Percentiles rank a stretch among this genome's conserved stretches.
These are phyloP conservation scores for Corythucha ciliata DNA, from an alignment of 2,888 invertebrate species.

Conservation along the genomic window DNA sequence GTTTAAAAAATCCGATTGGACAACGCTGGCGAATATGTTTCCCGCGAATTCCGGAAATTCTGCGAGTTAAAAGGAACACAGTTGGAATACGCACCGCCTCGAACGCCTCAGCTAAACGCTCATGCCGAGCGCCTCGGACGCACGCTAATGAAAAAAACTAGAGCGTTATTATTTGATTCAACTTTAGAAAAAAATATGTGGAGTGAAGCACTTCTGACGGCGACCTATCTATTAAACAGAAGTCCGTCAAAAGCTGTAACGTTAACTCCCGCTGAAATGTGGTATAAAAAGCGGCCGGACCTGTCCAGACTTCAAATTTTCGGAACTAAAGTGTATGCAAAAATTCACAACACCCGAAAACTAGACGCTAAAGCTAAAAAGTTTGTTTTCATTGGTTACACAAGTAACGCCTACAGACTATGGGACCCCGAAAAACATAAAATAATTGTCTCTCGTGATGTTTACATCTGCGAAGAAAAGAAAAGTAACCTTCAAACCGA, in stretches of 20 bases:
- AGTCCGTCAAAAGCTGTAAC: slow-evolving; percentile 28
- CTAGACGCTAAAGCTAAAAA: slow-evolving; percentile 35
- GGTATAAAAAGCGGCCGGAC: slow-evolving; percentile 27
- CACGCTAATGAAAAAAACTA: slow-evolving; percentile 5
- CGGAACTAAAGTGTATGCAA: slow-evolving; percentile 36
- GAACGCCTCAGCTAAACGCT: slow-evolving; percentile 7
- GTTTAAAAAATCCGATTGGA: slow-evolving; percentile 10
- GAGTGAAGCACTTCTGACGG: neutral
- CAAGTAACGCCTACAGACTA: neutral
- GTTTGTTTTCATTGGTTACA: slow-evolving; percentile 1
- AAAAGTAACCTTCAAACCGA: no score
- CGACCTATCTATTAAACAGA: slow-evolving; percentile 19
- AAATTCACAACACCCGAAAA: slow-evolving; percentile 35
- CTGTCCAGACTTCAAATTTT: slow-evolving; percentile 36
- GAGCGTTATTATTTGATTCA: slow-evolving; percentile 22
- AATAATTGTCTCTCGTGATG: slow-evolving; percentile 15
- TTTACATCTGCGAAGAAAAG: slow-evolving; percentile 3
- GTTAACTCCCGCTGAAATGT: slow-evolving; percentile 36
- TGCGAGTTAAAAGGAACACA: neutral
- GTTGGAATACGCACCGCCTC: neutral
- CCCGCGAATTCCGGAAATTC: neutral
- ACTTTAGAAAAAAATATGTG: slow-evolving; percentile 3
- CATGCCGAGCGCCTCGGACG: slow-evolving; percentile 10
- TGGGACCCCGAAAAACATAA: slow-evolving; percentile 16
- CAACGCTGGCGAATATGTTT: slow-evolving; percentile 15